Percentiles rank a stretch among this genome's conserved stretches.
phyloP scores from a whole-genome alignment of 2,797 vertebrate genomes.

The Euphonia xanthogaster region DNA sequence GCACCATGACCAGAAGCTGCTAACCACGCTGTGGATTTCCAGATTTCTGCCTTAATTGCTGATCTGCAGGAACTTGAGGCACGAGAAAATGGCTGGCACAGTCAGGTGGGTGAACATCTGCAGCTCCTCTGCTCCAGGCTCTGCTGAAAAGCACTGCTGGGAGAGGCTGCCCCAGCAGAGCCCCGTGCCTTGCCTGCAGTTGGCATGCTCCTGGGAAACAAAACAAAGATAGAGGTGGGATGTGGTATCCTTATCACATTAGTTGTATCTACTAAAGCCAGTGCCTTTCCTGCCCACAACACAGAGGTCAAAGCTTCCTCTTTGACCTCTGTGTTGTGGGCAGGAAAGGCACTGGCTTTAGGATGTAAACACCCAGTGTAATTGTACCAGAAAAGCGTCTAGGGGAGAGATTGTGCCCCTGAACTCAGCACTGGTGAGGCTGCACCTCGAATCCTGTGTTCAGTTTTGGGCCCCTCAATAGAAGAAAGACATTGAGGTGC shows the following conservation, averaged over 20 bases:
- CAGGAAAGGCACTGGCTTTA: not conserved
- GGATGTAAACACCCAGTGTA: not conserved
- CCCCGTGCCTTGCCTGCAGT: not conserved
- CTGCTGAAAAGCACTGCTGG: not conserved
- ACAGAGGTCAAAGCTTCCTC: conserved; percentile 18
- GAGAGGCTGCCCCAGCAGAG: not conserved
- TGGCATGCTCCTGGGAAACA: not conserved
- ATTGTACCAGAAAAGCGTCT: fast-evolving
- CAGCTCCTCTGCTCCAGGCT: not conserved
- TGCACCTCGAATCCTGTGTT: fast-evolving
- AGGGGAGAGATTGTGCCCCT: fast-evolving
- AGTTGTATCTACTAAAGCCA: too few species aligned
- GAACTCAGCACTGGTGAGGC: fast-evolving
- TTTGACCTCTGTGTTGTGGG: not conserved
- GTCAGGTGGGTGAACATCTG: conserved; percentile 35
- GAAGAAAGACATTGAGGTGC: not conserved
- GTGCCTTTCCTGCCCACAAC: too few species aligned
- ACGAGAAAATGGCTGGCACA: not conserved
- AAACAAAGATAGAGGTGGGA: not conserved
- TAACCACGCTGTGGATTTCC: conserved; percentile 21
- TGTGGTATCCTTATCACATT: not conserved
- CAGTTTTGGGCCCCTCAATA: not conserved
- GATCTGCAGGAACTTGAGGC: not conserved
- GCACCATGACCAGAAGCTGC: conserved; percentile 43
- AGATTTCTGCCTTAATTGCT: conserved; percentile 32